Conservation (phyloP, 1,140 invertebrate genomes). For the Camponotus pennsylvanicus region DNA sequence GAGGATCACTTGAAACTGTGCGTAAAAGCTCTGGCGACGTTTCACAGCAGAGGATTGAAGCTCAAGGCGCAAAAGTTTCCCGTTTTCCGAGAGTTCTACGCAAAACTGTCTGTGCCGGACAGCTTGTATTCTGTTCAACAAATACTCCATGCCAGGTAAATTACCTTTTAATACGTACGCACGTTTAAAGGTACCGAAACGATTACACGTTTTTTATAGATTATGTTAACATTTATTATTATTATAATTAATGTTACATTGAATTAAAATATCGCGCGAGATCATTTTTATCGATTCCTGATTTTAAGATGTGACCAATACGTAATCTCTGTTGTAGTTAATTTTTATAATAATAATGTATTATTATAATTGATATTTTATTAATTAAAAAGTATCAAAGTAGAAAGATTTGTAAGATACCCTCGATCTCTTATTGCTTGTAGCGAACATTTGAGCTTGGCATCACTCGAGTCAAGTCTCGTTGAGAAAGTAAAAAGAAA, state of each 20-base stretch:
- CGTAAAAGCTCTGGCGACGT: slow-evolving; percentile 72
- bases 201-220: neutral
- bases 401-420: neutral
- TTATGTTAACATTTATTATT: neutral
- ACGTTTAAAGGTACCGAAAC: neutral
- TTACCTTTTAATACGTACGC: neutral
- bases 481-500: slow-evolving; percentile 32
- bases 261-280: neutral
- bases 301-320: neutral
- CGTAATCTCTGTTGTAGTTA: neutral
- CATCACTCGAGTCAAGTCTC: slow-evolving; percentile 23
- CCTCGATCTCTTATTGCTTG: slow-evolving; percentile 10
- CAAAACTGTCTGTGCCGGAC: slow-evolving; percentile 69
- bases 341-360: neutral
- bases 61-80: slow-evolving; percentile 68
- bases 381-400: neutral
- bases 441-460: slow-evolving; percentile 36
- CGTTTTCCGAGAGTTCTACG: slow-evolving; percentile 75
- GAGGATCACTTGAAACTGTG: slow-evolving; percentile 76
- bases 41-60: slow-evolving; percentile 78
- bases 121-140: neutral
- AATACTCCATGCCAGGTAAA: neutral
- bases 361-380: neutral
- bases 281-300: neutral
- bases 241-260: neutral